phyloP scores from a whole-genome alignment of 2,888 invertebrate species.

The Toxonevra muliebris region DNA sequence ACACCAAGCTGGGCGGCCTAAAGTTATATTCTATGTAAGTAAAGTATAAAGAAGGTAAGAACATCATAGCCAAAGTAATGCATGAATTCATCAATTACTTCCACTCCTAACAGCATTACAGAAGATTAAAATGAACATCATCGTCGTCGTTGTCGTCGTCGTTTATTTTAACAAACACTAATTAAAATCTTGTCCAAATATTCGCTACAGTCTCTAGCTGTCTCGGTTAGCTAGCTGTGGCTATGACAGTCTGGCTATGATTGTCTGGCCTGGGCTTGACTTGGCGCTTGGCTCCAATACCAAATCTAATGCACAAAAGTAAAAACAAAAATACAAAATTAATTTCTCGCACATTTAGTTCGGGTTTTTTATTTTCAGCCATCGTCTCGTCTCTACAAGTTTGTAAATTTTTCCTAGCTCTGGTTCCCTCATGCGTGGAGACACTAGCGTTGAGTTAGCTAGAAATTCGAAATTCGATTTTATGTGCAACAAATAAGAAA shows the following conservation, averaged over 20 bases:
- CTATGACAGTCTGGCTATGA: too few species aligned
- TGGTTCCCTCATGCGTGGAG: neutral
- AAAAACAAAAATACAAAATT: slow-evolving; percentile 40
- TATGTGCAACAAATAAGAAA: slow-evolving; percentile 57
- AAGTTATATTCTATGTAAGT: too few species aligned
- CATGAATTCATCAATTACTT: neutral
- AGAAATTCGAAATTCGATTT: slow-evolving; percentile 60
- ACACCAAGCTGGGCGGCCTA: too few species aligned
- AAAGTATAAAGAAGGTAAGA: too few species aligned
- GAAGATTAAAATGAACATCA: neutral
- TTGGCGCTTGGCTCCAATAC: slow-evolving; percentile 8
- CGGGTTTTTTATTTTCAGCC: slow-evolving; percentile 41
- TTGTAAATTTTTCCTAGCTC: neutral
- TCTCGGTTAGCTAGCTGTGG: too few species aligned
- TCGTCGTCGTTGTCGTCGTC: neutral
- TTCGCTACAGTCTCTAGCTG: slow-evolving; percentile 46
- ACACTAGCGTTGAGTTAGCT: slow-evolving; percentile 23
- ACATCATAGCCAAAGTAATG: neutral
- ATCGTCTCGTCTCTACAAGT: slow-evolving; percentile 11
- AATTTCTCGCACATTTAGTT: slow-evolving; percentile 59
- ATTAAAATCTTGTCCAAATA: slow-evolving; percentile 52
- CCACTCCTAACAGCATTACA: too few species aligned
- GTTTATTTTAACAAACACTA: slow-evolving; percentile 20
- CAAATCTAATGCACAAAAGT: slow-evolving; percentile 19
- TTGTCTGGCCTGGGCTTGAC: neutral